Evolutionary conservation across 2,888 invertebrate genomes (phyloP).

Genomic region (Arge pagana): DNA sequence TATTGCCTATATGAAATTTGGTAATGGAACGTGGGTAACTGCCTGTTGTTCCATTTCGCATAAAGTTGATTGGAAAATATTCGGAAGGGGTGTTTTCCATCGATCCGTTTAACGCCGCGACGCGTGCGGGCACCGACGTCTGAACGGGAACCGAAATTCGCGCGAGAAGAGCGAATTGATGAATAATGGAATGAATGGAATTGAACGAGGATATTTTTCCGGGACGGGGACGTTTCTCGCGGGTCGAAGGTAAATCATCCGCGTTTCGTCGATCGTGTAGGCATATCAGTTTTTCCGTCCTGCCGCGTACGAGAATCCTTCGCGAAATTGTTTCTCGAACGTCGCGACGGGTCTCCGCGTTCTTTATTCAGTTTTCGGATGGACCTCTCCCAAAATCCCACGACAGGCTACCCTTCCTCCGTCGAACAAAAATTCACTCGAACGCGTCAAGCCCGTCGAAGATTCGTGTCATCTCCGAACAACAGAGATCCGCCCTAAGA

Average conservation of each 20-base stretch:
- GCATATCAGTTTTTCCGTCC: conserved; percentile 17
- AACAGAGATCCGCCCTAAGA: too few relatives aligned
- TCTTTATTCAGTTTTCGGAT: conserved; percentile 17
- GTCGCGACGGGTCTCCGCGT: conserved; percentile 15
- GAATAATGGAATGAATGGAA: too few relatives aligned
- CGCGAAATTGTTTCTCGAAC: conserved; percentile 30
- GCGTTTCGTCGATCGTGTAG: not conserved
- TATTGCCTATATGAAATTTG: conserved; percentile 9
- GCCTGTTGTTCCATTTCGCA: conserved; percentile 43
- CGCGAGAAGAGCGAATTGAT: too few relatives aligned
- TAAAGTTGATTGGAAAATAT: conserved; percentile 55
- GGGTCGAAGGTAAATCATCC: too few relatives aligned
- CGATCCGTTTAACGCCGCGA: too few relatives aligned
- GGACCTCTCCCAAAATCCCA: not conserved
- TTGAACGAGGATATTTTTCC: too few relatives aligned
- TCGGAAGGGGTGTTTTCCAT: conserved; percentile 31
- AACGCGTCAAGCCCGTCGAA: conserved; percentile 25
- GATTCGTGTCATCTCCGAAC: conserved; percentile 26
- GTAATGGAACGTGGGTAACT: conserved; percentile 4
- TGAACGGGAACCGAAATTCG: too few relatives aligned
- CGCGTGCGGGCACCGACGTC: too few relatives aligned
- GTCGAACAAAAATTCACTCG: conserved; percentile 16
- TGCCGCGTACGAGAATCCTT: conserved; percentile 27
- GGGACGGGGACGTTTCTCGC: too few relatives aligned
- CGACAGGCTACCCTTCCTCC: not conserved